phyloP scores from a whole-genome alignment of 2,797 vertebrate genomes.

The Hydrocynus forskahlii region DNA sequence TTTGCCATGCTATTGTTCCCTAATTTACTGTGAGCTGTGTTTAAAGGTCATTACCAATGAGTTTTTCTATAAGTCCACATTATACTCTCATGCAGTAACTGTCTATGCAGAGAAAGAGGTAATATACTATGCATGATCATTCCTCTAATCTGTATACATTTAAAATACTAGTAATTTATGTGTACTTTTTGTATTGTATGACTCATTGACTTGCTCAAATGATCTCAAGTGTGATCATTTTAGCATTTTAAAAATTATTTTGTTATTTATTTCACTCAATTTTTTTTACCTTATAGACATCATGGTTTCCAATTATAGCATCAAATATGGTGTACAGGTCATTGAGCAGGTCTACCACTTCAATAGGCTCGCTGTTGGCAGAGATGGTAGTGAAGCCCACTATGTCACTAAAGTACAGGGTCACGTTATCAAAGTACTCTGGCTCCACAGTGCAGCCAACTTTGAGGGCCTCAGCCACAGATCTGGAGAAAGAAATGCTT shows the following conservation, averaged over 20 bases:
- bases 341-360: slow-evolving; percentile 67
- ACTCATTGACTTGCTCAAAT: no score
- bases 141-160: neutral
- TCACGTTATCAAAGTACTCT: slow-evolving; percentile 62
- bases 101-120: neutral
- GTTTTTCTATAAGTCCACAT: neutral
- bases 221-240: no score
- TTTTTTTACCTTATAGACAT: slow-evolving; percentile 63
- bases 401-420: slow-evolving; percentile 66
- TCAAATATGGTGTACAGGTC: slow-evolving; percentile 66
- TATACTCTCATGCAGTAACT: neutral
- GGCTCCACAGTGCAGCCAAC: slow-evolving; percentile 61
- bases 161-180: neutral
- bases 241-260: neutral
- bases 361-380: slow-evolving; percentile 64
- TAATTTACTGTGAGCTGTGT: neutral
- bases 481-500: slow-evolving; percentile 41
- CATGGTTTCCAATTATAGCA: slow-evolving; percentile 62
- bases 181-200: no score
- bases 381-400: slow-evolving; percentile 66
- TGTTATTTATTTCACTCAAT: neutral
- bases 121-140: neutral
- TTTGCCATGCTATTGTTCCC: neutral
- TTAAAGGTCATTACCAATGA: slow-evolving; percentile 4
- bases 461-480: slow-evolving; percentile 63